These are phyloP conservation scores for Tanypteryx hageni DNA, from an alignment of 2,888 invertebrate genomes.

Conservation along the genomic window DNA sequence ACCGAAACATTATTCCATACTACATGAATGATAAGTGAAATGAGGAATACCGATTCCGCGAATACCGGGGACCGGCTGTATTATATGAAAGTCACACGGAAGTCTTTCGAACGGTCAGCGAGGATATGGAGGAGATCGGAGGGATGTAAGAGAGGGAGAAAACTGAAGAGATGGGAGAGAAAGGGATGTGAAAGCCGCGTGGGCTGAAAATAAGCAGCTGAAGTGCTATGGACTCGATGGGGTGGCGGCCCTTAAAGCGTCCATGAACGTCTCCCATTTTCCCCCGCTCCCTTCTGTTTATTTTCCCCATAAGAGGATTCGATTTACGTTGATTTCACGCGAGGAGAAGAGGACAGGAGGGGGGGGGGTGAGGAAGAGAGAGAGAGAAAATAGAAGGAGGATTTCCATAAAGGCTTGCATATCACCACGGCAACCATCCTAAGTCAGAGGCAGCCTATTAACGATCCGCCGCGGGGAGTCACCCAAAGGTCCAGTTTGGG, in stretches of 20 bases:
- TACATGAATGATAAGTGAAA: too few relatives aligned
- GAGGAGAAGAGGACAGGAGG: neutral
- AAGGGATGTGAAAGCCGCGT: neutral
- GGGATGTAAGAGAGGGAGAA: neutral
- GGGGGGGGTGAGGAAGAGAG: neutral
- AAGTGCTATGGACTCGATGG: conserved; percentile 3
- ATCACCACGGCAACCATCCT: neutral
- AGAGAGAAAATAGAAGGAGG: too few relatives aligned
- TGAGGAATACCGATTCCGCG: too few relatives aligned
- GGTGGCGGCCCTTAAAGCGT: neutral
- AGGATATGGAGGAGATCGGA: too few relatives aligned
- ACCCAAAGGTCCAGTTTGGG: neutral
- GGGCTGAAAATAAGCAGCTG: neutral
- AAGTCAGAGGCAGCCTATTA: conserved; percentile 15
- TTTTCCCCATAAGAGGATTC: conserved; percentile 11
- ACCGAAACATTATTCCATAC: too few relatives aligned
- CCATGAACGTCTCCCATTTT: neutral
- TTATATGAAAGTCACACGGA: too few relatives aligned
- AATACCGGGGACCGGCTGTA: too few relatives aligned
- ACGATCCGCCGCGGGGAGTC: neutral
- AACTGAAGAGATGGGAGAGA: neutral
- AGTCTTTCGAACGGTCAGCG: too few relatives aligned
- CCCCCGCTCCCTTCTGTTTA: neutral
- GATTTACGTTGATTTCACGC: neutral
- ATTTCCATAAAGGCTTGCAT: neutral